Percentiles rank a stretch among this genome's conserved stretches.
Conservation (phyloP, 2,888 invertebrate species). For the Unio pictorum region DNA sequence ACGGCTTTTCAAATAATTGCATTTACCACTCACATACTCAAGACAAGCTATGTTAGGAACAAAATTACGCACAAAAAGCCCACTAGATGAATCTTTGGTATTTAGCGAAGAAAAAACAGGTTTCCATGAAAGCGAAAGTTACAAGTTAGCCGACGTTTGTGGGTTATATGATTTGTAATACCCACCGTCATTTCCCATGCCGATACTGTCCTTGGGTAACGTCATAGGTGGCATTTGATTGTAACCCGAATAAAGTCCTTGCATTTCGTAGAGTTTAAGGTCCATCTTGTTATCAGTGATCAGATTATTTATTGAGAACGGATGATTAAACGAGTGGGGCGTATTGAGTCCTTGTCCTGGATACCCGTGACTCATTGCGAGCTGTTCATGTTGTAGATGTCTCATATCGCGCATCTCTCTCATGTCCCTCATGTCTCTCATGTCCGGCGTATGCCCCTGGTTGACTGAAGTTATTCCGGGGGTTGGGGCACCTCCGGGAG, state of each 20-base stretch:
- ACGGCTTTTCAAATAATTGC: too few species aligned
- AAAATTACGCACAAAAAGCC: not conserved
- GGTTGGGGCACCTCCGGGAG: conserved; percentile 24
- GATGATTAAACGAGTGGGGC: conserved; percentile 79
- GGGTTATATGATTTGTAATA: conserved; percentile 64
- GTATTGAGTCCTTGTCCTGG: conserved; percentile 63
- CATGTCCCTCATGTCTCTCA: conserved; percentile 9
- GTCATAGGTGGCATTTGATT: conserved; percentile 42
- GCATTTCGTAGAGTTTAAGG: conserved; percentile 83
- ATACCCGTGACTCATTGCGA: conserved; percentile 48
- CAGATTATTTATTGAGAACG: conserved; percentile 94
- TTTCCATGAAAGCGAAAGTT: conserved; percentile 12
- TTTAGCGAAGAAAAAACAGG: conserved; percentile 8
- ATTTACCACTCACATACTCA: conserved; percentile 2
- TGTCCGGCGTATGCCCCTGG: not conserved
- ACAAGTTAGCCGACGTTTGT: conserved; percentile 61
- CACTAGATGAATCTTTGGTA: conserved; percentile 23
- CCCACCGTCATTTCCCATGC: conserved; percentile 46
- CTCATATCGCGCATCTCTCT: conserved; percentile 23
- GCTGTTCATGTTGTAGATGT: conserved; percentile 35
- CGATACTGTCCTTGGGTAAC: conserved; percentile 31
- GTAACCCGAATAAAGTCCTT: conserved; percentile 58
- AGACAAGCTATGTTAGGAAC: not conserved
- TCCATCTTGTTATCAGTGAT: conserved; percentile 87
- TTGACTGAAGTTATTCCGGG: conserved; percentile 30